Evolutionary conservation across 2,113 vertebrate genomes (phyloP), one percentile per base, ranked within the genome.

Genomic region (Myodes glareolus): DNA sequence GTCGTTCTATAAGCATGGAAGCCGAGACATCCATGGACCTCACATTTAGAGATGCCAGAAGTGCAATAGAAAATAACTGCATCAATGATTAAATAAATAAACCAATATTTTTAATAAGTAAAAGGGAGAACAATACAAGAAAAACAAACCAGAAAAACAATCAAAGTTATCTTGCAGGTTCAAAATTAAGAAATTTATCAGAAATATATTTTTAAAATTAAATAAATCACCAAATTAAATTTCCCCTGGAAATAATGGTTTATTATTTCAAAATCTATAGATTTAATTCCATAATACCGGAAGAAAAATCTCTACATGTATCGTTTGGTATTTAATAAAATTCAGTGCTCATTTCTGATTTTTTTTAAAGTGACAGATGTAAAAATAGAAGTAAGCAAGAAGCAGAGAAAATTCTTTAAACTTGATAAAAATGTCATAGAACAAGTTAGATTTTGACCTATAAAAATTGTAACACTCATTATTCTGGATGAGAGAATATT

Each of bases 161-260:
- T 65, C 19, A 96, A 52, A 0, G 27, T 85, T 61, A 90, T 13
- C 25, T 39, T 19, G 10, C 12, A 92, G 86, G 65, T 29, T 13
- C 7, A 21, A 78, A 80, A 50, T 39, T 36, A 39, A 61, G 29
- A 27, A 25, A 5, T 45, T 45, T 78, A 76, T 82, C 25, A 52
- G 36, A 75, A 95, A 94, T 33, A 42, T 70, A 77, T 55, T 55
- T n/a, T 68, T n/a, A 88, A 94, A 90, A 63, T 55, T 39, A 92
- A 67, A 45, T 70, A 72, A 89, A 39, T 76, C 10, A 55, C 29
- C 33, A 77, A n/a, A 16, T 36, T 68, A 23, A 84, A 89, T 72
- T 77, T 78, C 14, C 55, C 2, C 61, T 19, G 17, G 8, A 11
- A 92, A 27, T 19, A 45, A 67, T 23, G 42, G 39, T 33, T 88